Base-by-base conservation (phyloP, 2,113 vertebrate species). In the Halcyon malimbica region DNA sequence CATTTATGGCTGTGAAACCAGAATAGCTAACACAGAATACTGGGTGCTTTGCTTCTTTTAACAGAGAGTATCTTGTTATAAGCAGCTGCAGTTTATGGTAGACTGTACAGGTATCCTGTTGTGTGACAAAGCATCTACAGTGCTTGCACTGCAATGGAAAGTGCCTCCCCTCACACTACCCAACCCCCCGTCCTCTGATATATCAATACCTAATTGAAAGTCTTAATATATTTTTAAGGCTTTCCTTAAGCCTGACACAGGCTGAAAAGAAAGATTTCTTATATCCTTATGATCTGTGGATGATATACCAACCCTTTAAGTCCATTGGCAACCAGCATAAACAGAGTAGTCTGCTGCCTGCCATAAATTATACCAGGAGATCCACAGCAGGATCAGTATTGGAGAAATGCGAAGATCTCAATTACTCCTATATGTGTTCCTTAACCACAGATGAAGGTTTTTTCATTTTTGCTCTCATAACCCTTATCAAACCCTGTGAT, bases 401-500 rank as follows among this genome's bases (percentile, higher is more conserved):
- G 25, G 28, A n/a, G 75, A 81, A 93, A 54, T n/a, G 5, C 33
- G 69, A 48, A 74, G 17, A 91, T 77, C 50, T 10, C 67, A 44
- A 11, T 84, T 83, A 33, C 31, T 69, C n/a, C 3, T 53, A 37
- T 59, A 39, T 9, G 9, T 17, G 16, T 78, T 60, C 12, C 51
- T 56, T 57, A 75, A 57, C 39, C 31, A 26, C 29, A 76, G 46
- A 23, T 51, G 25, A 88, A 87, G n/a, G 5, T 86, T 83, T 81
- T 68, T 57, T 85, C 14, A 11, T 74, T 81, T 83, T 90, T 11
- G 7, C 46, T 56, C 50, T 95, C 62, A 25, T 73, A 95, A 89
- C 37, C 56, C 81, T 53, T 41, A 85, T 89, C 83, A 96, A 96
- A 83, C 8, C 31, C 57, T 69, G 37, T 95, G 73, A 87, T 96